A percentile compares a stretch with the other conserved stretches of the same genome.
phyloP scores from a whole-genome alignment of 2,797 vertebrate genomes.

The Chaetophractus vellerosus region DNA sequence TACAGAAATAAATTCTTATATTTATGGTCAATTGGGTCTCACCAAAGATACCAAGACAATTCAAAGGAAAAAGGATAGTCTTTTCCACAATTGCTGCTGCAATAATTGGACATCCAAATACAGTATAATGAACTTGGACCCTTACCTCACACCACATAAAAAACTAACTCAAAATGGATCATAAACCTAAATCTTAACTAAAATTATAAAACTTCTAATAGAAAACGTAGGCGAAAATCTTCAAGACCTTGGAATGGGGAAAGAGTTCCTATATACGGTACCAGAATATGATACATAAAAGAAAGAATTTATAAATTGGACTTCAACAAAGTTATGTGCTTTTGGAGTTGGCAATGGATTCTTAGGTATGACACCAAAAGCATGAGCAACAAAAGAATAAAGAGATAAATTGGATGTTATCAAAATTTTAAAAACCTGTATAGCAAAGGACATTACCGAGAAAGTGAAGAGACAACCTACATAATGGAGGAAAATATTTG shows the following conservation, averaged over 20 bases:
- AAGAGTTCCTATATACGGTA: background rate
- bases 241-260: background rate
- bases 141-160: background rate
- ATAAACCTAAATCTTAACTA: background rate
- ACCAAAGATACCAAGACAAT: background rate
- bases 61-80: background rate
- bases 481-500: constrained; percentile 4
- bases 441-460: too few relatives aligned
- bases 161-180: background rate
- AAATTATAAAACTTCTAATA: background rate
- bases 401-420: too few relatives aligned
- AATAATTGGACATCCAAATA: background rate
- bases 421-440: too few relatives aligned
- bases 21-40: background rate
- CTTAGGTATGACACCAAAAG: too few relatives aligned
- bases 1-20: background rate
- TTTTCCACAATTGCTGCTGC: too few relatives aligned
- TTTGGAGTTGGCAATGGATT: too few relatives aligned
- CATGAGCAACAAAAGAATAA: too few relatives aligned
- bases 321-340: background rate
- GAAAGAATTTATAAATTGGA: background rate
- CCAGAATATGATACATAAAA: background rate
- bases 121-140: background rate
- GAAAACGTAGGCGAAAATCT: background rate
- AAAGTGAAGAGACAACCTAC: background rate